Evolutionary conservation across 2,797 vertebrate genomes (phyloP).

Genomic region (Anas bahamensis): DNA sequence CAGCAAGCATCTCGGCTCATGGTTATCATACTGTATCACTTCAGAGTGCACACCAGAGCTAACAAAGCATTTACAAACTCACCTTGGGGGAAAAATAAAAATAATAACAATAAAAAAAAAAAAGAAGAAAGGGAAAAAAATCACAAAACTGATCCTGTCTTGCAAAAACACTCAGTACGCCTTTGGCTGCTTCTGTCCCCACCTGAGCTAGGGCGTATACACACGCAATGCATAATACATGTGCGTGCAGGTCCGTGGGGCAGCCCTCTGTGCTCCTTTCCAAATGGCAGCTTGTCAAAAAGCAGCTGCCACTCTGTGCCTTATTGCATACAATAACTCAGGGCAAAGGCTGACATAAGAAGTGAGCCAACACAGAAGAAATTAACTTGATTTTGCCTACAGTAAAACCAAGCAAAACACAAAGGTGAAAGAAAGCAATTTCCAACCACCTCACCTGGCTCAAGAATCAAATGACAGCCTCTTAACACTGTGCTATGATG

Average conservation of each 20-base stretch:
- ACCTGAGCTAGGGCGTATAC: background rate
- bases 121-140: background rate
- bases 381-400: background rate
- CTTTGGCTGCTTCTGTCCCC: slow-evolving; percentile 2
- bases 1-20: background rate
- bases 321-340: background rate
- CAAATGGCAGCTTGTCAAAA: slow-evolving; percentile 12
- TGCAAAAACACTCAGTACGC: background rate
- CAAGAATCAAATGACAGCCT: background rate
- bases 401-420: background rate
- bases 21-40: background rate
- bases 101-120: background rate
- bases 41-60: background rate
- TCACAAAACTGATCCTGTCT: background rate
- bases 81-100: no score
- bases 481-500: background rate
- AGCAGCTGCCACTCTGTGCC: background rate
- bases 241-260: background rate
- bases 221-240: background rate
- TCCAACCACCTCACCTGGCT: background rate
- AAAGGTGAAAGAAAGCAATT: background rate
- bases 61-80: background rate
- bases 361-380: background rate
- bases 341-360: background rate
- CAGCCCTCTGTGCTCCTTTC: background rate